Conservation (phyloP, 2,113 vertebrate species). For the Stegostoma tigrinum region DNA sequence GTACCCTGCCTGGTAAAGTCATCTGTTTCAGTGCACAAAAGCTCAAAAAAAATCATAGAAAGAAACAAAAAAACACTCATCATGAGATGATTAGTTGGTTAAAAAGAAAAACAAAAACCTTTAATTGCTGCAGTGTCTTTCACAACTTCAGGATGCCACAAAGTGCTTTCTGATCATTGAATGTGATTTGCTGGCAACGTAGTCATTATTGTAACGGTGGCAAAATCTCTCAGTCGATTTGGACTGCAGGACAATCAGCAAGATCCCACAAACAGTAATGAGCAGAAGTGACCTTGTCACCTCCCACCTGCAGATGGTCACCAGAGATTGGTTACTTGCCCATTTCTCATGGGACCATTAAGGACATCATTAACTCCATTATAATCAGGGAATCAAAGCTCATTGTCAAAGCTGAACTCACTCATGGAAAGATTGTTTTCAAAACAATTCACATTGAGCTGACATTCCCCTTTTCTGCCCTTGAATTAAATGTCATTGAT, state of each 20-base stretch:
- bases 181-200: not conserved
- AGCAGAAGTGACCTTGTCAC: not conserved
- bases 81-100: not conserved
- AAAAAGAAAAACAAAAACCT: not conserved
- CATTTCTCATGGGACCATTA: not conserved
- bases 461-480: not conserved
- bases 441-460: not conserved
- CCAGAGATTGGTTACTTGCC: not conserved
- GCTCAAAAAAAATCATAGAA: not conserved
- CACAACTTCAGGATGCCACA: not conserved
- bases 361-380: conserved; percentile 7
- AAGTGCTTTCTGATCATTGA: not conserved
- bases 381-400: not conserved
- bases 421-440: not conserved
- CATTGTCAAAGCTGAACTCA: conserved; percentile 16
- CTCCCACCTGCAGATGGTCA: not conserved
- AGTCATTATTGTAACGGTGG: not conserved
- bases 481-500: not conserved
- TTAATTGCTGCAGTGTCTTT: not conserved
- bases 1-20: not conserved
- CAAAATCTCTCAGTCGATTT: not conserved
- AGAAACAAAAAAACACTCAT: not conserved
- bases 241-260: not conserved
- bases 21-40: not conserved
- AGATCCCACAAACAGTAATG: not conserved